Base-by-base conservation (phyloP, 2,888 invertebrate genomes). In the Agelastica alni region DNA sequence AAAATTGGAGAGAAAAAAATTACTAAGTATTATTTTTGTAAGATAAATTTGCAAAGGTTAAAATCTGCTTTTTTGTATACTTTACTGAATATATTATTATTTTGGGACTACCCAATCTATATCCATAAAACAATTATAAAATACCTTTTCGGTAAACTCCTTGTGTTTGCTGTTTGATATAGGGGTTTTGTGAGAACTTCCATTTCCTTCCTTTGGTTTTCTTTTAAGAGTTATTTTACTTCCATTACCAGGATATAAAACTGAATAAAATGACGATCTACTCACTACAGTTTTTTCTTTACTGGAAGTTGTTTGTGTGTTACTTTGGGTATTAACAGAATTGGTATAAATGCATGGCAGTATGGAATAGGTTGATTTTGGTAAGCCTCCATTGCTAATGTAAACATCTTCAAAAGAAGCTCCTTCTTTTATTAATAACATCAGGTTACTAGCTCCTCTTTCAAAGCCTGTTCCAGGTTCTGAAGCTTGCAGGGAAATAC, bases 211-310 rank as follows among this genome's bases (percentile, higher is more conserved):
- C 62, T 75, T 76, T 16, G 68, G 84, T 80, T 89, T 90, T 63
- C 90, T 80, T 75, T 90, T 91, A 63, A 91, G 89, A 37, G 89
- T 91, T 66, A 91, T 89, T 80, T 91, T 91, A 75, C 89, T 90
- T 46, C 89, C 89, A 61, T 85, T 83, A 10, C 89, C 89, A 47
- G 89, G 87, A 77, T 89, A 89, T 81, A 89, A 83, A 37, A 91
- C 89, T 58, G 90, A 90, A 77, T 90, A 90, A 72, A 85, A 79
- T 12, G 84, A 83, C 13, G 83, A 80, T 43, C 83, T 82, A 71
- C 83, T 83, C 22, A 67, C 52, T 5, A 39, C 16, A 34, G 63
- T 51, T 42, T 64, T 66, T 51, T 70, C 59, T 45, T 55, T 47
- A 46, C 65, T 58, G 42, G 51, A 31, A 37, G 51, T 34, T 42